Conservation (phyloP, 1,140 invertebrate genomes). For the Nephotettix cincticeps region DNA sequence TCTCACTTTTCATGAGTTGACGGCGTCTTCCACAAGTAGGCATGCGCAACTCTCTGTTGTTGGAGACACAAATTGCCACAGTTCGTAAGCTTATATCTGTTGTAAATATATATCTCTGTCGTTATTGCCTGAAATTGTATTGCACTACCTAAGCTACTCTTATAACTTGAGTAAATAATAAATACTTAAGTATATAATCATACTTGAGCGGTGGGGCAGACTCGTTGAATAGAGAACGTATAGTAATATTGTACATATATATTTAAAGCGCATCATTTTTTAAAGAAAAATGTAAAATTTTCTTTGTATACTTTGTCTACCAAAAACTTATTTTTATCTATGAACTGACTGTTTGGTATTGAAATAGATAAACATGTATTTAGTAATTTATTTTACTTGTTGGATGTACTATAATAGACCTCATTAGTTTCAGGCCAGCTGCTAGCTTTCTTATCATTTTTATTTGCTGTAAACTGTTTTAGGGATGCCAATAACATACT, state of each 20-base stretch:
- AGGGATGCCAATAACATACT: background rate
- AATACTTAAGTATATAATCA: background rate
- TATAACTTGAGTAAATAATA: too few species aligned
- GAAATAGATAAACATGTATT: background rate
- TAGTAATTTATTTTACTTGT: conserved; percentile 21
- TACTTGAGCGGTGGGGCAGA: conserved; percentile 10
- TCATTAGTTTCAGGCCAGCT: background rate
- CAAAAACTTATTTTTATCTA: conserved; percentile 17
- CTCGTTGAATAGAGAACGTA: conserved; percentile 10
- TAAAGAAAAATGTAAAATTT: conserved; percentile 17
- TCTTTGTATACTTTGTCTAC: conserved; percentile 25
- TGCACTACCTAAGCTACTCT: conserved; percentile 1
- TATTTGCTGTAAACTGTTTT: background rate
- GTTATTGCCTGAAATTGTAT: background rate
- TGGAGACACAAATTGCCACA: background rate
- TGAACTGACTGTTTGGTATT: background rate
- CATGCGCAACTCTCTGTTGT: background rate
- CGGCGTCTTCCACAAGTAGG: background rate
- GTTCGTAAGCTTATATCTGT: conserved; percentile 9
- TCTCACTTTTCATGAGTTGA: background rate
- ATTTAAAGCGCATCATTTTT: conserved; percentile 24
- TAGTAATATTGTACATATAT: conserved; percentile 19
- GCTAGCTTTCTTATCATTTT: background rate
- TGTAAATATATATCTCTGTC: conserved; percentile 11
- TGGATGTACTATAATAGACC: background rate